Base-by-base conservation (phyloP, 1,140 invertebrate species). In the Drosophila truncata region DNA sequence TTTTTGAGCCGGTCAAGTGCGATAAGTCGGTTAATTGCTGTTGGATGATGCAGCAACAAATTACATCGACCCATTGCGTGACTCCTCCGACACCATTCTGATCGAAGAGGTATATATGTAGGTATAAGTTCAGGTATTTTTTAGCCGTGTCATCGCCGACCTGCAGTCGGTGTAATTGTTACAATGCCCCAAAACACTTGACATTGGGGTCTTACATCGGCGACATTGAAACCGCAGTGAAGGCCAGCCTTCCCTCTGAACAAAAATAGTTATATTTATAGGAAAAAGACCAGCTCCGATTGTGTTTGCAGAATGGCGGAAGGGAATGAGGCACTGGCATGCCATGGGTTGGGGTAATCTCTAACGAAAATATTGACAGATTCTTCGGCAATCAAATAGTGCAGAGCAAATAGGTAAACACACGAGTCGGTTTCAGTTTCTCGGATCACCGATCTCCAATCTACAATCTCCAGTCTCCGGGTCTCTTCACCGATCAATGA, bases 1-100 rank as follows among this genome's bases (percentile, higher is more conserved):
- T 33, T 46, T 13, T 47, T 63, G 54, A 41, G 50, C 82, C 80
- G 63, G 64, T 69, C 60, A 83, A 71, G 83, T 88, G 84, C 76
- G 83, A 88, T 87, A 87, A 87, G 77, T 73, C 54, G 73, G 52
- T 67, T 80, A 84, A 84, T 78, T 88, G 83, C 67, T 54, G 54
- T 61, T 46, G 66, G 67, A 88, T 87, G 80, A 62, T 80, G 85
- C 80, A 79, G 69, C 79, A 65, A 44, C 60, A 59, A 71, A 58
- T 71, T 55, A 59, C 55, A 46, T 29, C 42, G 49, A 27, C 50
- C 35, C 61, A 20, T 33, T 70, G 78, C 84, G 84, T 86, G 83
- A 82, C 82, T 77, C 60, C 55, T 39, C 37, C 61, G 66, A 50
- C 66, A 73, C 57, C 69, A 70, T 87, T 87, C 80, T 88, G 77